A percentile compares a stretch with the other conserved stretches of the same genome.
Conservation (phyloP, 1,140 invertebrate species). For the Acromyrmex heyeri region DNA sequence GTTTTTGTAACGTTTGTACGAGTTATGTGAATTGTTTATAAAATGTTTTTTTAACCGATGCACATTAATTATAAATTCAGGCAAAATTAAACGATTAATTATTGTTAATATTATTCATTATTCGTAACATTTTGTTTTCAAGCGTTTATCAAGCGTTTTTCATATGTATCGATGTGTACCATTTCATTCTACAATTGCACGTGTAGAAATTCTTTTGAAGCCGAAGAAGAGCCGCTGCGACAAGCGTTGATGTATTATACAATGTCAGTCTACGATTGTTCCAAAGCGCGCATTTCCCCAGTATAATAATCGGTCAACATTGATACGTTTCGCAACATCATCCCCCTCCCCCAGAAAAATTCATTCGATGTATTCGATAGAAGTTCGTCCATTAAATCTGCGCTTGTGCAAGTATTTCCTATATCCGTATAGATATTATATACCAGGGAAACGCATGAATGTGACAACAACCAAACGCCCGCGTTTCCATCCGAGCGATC, state of each 20-base stretch:
- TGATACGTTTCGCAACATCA: conserved; percentile 9
- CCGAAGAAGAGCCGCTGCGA: conserved; percentile 68
- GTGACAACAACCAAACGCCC: conserved; percentile 69
- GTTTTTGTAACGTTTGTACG: not conserved
- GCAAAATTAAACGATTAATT: not conserved
- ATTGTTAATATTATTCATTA: not conserved
- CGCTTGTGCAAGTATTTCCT: not conserved
- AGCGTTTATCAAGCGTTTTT: not conserved
- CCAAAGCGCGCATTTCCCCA: conserved; percentile 59
- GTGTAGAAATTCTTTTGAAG: conserved; percentile 62
- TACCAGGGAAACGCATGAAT: conserved; percentile 52
- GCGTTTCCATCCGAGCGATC: conserved; percentile 23
- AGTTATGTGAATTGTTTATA: conserved; percentile 3
- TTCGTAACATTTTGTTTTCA: not conserved
- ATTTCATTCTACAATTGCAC: conserved; percentile 1
- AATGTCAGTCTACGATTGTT: conserved; percentile 55
- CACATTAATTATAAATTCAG: conserved; percentile 2
- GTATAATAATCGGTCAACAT: conserved; percentile 22
- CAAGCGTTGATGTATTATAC: conserved; percentile 46
- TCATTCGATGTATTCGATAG: not conserved
- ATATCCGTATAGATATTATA: not conserved
- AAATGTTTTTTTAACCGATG: not conserved
- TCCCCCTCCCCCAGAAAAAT: not conserved
- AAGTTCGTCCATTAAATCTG: conserved; percentile 3
- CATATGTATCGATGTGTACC: not conserved